phyloP scores from a whole-genome alignment of 2,113 vertebrate genomes.

The Pelobates fuscus region DNA sequence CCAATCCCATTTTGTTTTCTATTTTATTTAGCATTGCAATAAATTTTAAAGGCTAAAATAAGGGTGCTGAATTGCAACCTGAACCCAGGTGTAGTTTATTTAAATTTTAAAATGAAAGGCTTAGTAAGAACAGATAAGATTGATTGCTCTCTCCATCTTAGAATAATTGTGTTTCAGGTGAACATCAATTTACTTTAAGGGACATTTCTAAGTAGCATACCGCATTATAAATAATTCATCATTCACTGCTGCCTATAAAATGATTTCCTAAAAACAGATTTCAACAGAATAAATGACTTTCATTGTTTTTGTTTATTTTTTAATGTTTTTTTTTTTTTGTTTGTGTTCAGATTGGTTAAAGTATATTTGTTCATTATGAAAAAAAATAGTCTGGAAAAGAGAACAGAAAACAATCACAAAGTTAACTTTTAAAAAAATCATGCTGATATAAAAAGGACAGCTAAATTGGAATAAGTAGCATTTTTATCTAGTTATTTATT shows the following conservation, averaged over 20 bases:
- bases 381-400: not conserved
- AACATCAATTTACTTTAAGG: conserved; percentile 86
- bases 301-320: conserved; percentile 60
- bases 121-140: conserved; percentile 77
- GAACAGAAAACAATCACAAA: too few species aligned
- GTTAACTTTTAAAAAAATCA: too few species aligned
- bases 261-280: conserved; percentile 68
- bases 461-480: too few species aligned
- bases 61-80: conserved; percentile 67
- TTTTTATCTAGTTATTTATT: too few species aligned
- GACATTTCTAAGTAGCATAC: conserved; percentile 80
- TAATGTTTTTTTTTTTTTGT: conserved; percentile 54
- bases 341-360: conserved; percentile 55
- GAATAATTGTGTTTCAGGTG: conserved; percentile 85
- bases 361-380: conserved; percentile 57
- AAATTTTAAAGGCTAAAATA: conserved; percentile 65
- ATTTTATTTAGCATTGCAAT: conserved; percentile 59
- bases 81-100: conserved; percentile 72
- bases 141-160: conserved; percentile 76
- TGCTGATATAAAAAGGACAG: too few species aligned
- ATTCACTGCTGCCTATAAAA: conserved; percentile 67
- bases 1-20: conserved; percentile 60
- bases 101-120: conserved; percentile 78
- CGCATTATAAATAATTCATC: conserved; percentile 81
- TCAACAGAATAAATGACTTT: conserved; percentile 61